Evolutionary conservation across 2,113 vertebrate genomes (phyloP).

Genomic region (Equus quagga): DNA sequence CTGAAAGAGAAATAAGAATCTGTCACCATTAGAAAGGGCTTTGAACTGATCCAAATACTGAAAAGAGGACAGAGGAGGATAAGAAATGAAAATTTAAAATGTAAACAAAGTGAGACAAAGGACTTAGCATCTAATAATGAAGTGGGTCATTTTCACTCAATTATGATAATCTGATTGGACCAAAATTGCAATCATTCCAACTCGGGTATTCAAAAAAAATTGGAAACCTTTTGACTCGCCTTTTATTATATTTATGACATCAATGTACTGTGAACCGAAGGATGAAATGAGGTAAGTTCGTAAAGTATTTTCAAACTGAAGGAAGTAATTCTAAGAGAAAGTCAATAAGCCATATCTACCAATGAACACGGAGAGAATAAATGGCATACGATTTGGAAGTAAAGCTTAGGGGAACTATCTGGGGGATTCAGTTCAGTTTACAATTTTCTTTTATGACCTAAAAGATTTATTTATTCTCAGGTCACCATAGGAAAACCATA

Average conservation of each 20-base stretch:
- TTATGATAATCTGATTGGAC: background rate
- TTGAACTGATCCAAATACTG: background rate
- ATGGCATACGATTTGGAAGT: background rate
- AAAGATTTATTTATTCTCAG: slow-evolving; percentile 50
- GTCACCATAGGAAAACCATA: background rate
- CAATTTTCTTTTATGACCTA: slow-evolving; percentile 2
- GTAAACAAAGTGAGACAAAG: slow-evolving; percentile 31
- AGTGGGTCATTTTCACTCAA: background rate
- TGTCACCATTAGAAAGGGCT: background rate
- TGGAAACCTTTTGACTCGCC: background rate
- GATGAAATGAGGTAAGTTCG: background rate
- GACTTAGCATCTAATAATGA: background rate
- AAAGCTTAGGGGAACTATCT: background rate
- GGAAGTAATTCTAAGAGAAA: slow-evolving; percentile 24
- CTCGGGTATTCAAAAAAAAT: background rate
- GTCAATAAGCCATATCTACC: background rate
- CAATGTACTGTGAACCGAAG: slow-evolving; percentile 5
- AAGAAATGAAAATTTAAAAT: slow-evolving; percentile 8
- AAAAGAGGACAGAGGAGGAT: background rate
- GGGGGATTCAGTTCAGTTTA: background rate
- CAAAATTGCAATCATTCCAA: background rate
- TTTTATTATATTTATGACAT: slow-evolving; percentile 46
- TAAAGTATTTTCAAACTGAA: slow-evolving; percentile 5
- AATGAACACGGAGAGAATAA: background rate
- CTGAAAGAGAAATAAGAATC: background rate